These are phyloP conservation scores for Clostera curtula DNA, from an alignment of 2,888 invertebrate genomes.

Conservation along the genomic window DNA sequence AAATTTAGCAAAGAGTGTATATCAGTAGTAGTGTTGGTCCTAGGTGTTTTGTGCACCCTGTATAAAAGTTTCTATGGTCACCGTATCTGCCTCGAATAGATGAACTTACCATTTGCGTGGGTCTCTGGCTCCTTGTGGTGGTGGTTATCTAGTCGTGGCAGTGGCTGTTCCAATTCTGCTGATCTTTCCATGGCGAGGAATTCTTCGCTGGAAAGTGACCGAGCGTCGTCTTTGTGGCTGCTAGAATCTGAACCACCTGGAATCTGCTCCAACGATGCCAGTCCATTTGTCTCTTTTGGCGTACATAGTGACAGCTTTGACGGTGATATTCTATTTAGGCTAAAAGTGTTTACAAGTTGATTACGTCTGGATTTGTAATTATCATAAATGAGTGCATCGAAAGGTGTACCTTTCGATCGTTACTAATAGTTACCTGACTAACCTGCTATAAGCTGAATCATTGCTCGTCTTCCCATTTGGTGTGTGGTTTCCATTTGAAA, in stretches of 20 bases:
- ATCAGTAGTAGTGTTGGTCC: no score
- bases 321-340: constrained; percentile 64
- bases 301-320: constrained; percentile 62
- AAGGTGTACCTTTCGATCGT: no score
- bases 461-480: constrained; percentile 58
- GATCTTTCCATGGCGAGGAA: constrained; percentile 69
- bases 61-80: no score
- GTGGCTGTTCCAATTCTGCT: constrained; percentile 46
- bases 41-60: no score
- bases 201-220: constrained; percentile 62
- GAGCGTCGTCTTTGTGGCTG: constrained; percentile 52
- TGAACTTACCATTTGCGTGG: constrained; percentile 35
- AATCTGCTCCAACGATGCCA: constrained; percentile 41
- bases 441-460: constrained; percentile 93
- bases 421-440: constrained; percentile 59
- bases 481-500: constrained; percentile 54
- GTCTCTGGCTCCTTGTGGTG: constrained; percentile 40
- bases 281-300: constrained; percentile 49
- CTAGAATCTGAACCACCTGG: constrained; percentile 53
- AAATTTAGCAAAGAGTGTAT: no score
- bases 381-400: neutral
- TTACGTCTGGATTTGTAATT: no score
- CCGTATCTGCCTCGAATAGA: no score
- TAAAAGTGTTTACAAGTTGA: no score
- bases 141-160: constrained; percentile 33